Conservation (phyloP, 1,140 invertebrate species). For the Heliothis virescens region DNA sequence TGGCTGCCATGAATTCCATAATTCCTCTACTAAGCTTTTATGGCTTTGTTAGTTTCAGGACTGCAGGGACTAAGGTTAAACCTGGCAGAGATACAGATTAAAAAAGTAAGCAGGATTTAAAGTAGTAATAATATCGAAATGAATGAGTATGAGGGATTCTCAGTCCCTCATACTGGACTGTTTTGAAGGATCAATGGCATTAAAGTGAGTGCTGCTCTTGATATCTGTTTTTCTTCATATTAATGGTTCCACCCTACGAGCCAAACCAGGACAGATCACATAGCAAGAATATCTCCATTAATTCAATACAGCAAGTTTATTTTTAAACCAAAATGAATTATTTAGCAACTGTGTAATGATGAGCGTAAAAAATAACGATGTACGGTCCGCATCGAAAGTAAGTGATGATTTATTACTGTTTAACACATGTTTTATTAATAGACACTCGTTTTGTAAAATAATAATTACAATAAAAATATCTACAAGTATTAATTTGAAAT, state of each 20-base stretch:
- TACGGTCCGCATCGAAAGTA: background rate
- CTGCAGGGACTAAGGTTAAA: too few relatives aligned
- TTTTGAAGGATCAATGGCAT: too few relatives aligned
- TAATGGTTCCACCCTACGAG: background rate
- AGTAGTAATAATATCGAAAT: too few relatives aligned
- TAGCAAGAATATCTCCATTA: slow-evolving; percentile 24
- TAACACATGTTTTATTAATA: slow-evolving; percentile 6
- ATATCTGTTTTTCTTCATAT: too few relatives aligned
- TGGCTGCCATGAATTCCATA: too few relatives aligned
- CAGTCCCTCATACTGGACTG: too few relatives aligned
- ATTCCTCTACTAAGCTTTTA: too few relatives aligned
- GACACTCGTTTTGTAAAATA: slow-evolving; percentile 5
- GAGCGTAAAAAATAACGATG: slow-evolving; percentile 20
- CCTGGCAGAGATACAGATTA: too few relatives aligned
- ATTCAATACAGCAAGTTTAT: slow-evolving; percentile 2
- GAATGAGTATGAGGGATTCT: too few relatives aligned
- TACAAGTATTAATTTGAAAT: background rate
- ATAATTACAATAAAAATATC: slow-evolving; percentile 9
- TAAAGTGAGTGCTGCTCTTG: too few relatives aligned
- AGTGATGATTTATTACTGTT: background rate
- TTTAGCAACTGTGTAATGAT: slow-evolving; percentile 19
- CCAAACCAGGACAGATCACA: background rate
- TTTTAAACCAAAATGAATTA: slow-evolving; percentile 25
- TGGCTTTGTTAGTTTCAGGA: too few relatives aligned
- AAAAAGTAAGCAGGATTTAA: too few relatives aligned